Evolutionary conservation across 2,888 invertebrate genomes (phyloP).

Genomic region (Clitarchus hookeri): DNA sequence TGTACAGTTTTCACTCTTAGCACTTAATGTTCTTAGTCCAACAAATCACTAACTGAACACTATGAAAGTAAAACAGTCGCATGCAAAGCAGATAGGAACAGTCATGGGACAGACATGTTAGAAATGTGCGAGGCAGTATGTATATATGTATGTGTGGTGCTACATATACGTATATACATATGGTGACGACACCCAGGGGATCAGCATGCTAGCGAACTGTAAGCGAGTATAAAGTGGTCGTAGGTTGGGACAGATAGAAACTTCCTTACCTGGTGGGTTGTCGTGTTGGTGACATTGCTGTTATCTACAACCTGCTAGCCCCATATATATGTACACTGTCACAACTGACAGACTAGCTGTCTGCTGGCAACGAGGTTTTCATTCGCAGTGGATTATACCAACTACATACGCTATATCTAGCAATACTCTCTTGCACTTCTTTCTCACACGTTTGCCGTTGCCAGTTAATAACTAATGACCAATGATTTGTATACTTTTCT

Average conservation of each 20-base stretch:
- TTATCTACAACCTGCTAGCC: no score
- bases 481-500: no score
- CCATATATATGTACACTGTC: no score
- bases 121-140: neutral
- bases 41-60: neutral
- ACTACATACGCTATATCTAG: no score
- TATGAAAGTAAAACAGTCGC: neutral
- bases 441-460: no score
- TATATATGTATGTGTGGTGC: neutral
- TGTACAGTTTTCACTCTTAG: neutral
- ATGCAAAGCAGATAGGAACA: slow-evolving; percentile 8
- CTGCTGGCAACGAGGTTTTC: no score
- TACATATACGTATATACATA: slow-evolving; percentile 14
- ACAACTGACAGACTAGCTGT: no score
- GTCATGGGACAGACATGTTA: neutral
- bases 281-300: no score
- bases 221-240: neutral
- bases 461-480: no score
- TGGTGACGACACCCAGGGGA: neutral
- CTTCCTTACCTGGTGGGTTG: neutral
- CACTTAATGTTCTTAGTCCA: neutral
- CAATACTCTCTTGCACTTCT: no score
- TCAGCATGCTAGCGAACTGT: neutral
- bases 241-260: neutral
- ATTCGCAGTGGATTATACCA: no score